Percentiles rank a stretch among this genome's conserved stretches.
phyloP scores from a whole-genome alignment of 2,888 invertebrate genomes.

The Bedellia somnulentella region DNA sequence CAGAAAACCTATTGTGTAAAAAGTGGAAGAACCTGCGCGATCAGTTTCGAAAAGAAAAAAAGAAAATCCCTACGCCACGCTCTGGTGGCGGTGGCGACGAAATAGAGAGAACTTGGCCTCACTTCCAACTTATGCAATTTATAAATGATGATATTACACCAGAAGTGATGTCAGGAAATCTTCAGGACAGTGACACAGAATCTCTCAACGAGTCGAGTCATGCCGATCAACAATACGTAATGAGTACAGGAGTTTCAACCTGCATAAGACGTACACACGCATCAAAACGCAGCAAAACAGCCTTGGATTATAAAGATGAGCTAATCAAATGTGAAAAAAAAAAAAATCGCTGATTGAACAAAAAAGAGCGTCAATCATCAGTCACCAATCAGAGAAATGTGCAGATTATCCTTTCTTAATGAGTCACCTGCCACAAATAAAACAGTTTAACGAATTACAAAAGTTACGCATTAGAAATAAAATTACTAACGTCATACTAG shows the following conservation, averaged over 20 bases:
- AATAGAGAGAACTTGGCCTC: background rate
- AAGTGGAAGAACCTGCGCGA: conserved; percentile 2
- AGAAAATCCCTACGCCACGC: background rate
- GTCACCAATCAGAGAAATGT: conserved; percentile 8
- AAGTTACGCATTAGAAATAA: conserved; percentile 10
- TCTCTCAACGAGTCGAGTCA: background rate
- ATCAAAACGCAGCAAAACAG: conserved; percentile 4
- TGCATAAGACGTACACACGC: background rate
- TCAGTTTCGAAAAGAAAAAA: background rate
- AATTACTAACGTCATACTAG: conserved; percentile 10
- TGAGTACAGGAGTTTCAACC: too few relatives aligned
- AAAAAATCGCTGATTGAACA: conserved; percentile 6
- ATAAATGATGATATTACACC: conserved; percentile 1
- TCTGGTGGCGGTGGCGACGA: background rate
- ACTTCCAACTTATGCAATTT: conserved; percentile 1
- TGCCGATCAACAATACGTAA: background rate
- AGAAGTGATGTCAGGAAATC: background rate
- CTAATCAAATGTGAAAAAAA: conserved; percentile 6
- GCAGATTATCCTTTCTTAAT: conserved; percentile 5
- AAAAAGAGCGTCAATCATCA: too few relatives aligned
- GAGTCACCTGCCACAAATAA: conserved; percentile 1
- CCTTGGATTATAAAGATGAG: conserved; percentile 7
- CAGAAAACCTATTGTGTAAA: background rate
- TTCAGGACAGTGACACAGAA: background rate
- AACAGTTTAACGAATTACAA: conserved; percentile 8